Conservation (phyloP, 2,113 vertebrate genomes). For the Cheilinus undulatus region DNA sequence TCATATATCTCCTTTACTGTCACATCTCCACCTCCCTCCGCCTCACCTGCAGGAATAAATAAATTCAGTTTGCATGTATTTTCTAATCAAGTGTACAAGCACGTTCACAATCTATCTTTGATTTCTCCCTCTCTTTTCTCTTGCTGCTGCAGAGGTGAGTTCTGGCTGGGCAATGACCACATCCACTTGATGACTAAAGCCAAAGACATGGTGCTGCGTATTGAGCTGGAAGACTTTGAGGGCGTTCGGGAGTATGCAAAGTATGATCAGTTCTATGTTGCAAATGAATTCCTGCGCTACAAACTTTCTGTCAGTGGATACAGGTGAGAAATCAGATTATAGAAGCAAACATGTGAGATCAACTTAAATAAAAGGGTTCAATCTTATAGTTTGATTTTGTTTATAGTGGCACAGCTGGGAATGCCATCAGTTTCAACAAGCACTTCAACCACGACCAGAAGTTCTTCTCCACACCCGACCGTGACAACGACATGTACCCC, state of each 20-base stretch:
- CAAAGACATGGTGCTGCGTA: conserved; percentile 91
- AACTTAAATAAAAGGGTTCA: background rate
- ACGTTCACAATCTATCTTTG: conserved; percentile 4
- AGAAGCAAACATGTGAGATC: background rate
- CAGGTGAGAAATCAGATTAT: conserved; percentile 53
- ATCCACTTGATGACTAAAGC: conserved; percentile 93
- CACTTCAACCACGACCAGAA: conserved; percentile 94
- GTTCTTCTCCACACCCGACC: conserved; percentile 94
- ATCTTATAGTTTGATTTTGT: conserved; percentile 5
- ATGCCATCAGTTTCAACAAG: conserved; percentile 90
- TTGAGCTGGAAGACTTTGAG: conserved; percentile 94
- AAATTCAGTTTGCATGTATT: conserved; percentile 26
- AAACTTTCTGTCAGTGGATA: conserved; percentile 89
- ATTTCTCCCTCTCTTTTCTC: background rate
- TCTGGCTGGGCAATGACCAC: conserved; percentile 96
- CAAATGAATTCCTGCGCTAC: conserved; percentile 93
- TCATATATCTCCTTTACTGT: conserved; percentile 22
- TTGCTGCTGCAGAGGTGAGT: conserved; percentile 81
- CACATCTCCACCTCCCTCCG: conserved; percentile 6
- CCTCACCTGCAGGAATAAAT: conserved; percentile 20
- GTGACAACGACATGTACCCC: conserved; percentile 92
- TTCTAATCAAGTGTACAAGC: conserved; percentile 23
- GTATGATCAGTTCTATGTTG: conserved; percentile 93
- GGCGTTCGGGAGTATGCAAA: conserved; percentile 89
- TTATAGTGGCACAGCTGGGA: conserved; percentile 90